phyloP scores from a whole-genome alignment of 2,888 invertebrate species.

The Teinopalpus imperialis region DNA sequence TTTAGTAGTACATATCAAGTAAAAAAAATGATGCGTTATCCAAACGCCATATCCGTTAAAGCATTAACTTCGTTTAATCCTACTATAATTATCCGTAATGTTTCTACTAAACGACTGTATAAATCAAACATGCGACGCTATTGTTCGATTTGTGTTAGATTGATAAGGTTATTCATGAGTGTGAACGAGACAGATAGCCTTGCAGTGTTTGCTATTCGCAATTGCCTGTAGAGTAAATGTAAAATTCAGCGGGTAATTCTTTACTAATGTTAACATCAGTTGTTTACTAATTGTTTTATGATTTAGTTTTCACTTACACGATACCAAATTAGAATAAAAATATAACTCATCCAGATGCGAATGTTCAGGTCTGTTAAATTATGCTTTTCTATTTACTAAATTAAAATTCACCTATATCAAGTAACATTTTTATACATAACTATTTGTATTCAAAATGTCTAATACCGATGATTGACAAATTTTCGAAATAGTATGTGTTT shows the following conservation, averaged over 20 bases:
- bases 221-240: constrained; percentile 53
- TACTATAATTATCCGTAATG: constrained; percentile 79
- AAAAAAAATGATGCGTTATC: too few species aligned
- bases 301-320: constrained; percentile 23
- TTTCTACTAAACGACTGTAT: constrained; percentile 81
- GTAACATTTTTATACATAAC: too few species aligned
- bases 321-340: constrained; percentile 5
- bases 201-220: constrained; percentile 71
- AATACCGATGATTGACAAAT: too few species aligned
- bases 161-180: constrained; percentile 79
- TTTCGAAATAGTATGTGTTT: too few species aligned
- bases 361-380: background rate
- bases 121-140: constrained; percentile 81
- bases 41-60: constrained; percentile 38
- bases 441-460: too few species aligned
- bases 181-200: constrained; percentile 77
- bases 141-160: constrained; percentile 81
- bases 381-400: background rate
- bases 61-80: constrained; percentile 57
- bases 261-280: constrained; percentile 23
- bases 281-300: constrained; percentile 23
- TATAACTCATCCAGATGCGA: background rate
- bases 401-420: background rate
- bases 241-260: constrained; percentile 33
- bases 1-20: too few species aligned